phyloP scores from a whole-genome alignment of 2,113 vertebrate species.

The Ictidomys tridecemlineatus region DNA sequence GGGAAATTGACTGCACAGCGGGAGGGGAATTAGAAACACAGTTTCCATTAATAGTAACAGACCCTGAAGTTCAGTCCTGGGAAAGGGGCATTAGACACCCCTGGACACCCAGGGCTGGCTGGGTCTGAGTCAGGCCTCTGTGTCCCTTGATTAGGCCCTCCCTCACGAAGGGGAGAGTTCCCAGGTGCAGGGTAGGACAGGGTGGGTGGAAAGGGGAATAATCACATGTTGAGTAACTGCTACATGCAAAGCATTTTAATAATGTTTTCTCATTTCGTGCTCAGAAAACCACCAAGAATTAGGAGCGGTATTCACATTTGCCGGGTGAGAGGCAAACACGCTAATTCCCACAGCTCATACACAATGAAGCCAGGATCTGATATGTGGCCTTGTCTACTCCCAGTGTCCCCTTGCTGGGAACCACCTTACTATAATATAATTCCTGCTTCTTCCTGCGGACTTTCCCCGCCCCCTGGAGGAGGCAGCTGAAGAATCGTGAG shows the following conservation, averaged over 20 bases:
- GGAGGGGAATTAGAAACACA: conserved; percentile 64
- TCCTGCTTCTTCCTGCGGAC: neutral
- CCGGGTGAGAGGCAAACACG: neutral
- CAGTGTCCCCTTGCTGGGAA: neutral
- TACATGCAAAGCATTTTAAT: neutral
- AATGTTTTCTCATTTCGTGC: neutral
- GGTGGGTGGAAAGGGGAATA: neutral
- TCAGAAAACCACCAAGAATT: neutral
- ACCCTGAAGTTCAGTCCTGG: neutral
- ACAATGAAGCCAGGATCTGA: neutral
- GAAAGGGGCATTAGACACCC: neutral
- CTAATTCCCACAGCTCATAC: neutral
- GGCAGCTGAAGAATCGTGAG: neutral
- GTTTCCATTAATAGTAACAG: conserved; percentile 69
- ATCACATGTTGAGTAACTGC: neutral
- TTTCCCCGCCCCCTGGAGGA: neutral
- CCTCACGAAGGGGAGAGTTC: neutral
- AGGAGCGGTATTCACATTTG: neutral
- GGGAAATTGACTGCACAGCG: conserved; percentile 65
- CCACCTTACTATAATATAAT: neutral
- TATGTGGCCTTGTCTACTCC: neutral
- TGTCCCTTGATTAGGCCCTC: neutral
- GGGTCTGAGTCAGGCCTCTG: neutral
- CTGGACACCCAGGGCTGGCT: neutral
- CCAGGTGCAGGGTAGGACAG: neutral